These are phyloP conservation scores for Sinopyrophorus schimmeli DNA, from an alignment of 2,888 invertebrate genomes.

Conservation along the genomic window DNA sequence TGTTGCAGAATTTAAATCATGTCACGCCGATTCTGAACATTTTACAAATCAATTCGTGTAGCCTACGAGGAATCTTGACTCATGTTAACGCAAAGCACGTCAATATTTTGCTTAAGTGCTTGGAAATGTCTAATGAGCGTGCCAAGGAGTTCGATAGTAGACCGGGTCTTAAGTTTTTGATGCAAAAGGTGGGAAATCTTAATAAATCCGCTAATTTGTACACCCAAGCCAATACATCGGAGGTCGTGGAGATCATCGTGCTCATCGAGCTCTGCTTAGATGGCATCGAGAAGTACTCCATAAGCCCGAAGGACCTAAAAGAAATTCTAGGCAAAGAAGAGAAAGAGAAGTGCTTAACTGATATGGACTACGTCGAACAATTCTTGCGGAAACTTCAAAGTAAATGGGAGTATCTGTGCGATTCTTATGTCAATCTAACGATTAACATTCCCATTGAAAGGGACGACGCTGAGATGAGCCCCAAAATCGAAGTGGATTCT, in stretches of 20 bases:
- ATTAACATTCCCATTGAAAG: constrained; percentile 48
- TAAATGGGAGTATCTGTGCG: constrained; percentile 54
- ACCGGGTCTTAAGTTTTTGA: constrained; percentile 90
- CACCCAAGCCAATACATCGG: constrained; percentile 88
- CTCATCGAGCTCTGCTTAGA: constrained; percentile 82
- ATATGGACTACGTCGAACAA: constrained; percentile 51
- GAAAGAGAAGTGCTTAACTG: constrained; percentile 42
- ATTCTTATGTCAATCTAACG: constrained; percentile 52
- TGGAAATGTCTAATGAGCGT: constrained; percentile 80
- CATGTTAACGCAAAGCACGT: constrained; percentile 64
- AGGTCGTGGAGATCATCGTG: constrained; percentile 86
- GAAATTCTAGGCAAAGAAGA: constrained; percentile 60
- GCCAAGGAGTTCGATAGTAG: constrained; percentile 87
- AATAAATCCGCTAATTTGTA: constrained; percentile 89
- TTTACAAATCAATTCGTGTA: constrained; percentile 53
- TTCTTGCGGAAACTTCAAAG: constrained; percentile 50
- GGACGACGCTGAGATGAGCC: constrained; percentile 20
- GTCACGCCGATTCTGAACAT: constrained; percentile 55
- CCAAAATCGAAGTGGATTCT: constrained; percentile 17
- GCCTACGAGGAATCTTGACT: constrained; percentile 50
- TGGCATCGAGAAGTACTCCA: constrained; percentile 67
- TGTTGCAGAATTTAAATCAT: constrained; percentile 67
- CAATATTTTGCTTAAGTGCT: constrained; percentile 73
- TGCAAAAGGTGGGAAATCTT: constrained; percentile 89
- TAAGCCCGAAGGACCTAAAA: constrained; percentile 65